phyloP scores from a whole-genome alignment of 2,797 vertebrate species.

The Danio kyathit region DNA sequence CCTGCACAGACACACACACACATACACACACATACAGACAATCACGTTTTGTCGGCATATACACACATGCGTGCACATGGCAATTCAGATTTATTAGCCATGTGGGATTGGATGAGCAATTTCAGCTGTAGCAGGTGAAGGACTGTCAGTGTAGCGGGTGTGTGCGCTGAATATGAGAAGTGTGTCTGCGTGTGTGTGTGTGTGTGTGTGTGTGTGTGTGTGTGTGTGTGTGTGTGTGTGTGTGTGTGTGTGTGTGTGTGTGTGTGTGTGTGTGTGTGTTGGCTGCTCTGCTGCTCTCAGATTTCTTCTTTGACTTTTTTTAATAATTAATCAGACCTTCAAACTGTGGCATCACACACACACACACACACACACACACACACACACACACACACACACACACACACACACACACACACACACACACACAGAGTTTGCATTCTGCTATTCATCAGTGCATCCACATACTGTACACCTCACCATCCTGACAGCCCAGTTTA shows the following conservation, averaged over 20 bases:
- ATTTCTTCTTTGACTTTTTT: slow-evolving; percentile 58
- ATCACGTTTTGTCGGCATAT: slow-evolving; percentile 2
- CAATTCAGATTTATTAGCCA: slow-evolving; percentile 26
- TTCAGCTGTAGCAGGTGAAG: slow-evolving; percentile 24
- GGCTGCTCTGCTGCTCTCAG: slow-evolving; percentile 48
- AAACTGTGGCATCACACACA: slow-evolving; percentile 29
- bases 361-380: too few relatives aligned
- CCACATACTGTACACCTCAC: slow-evolving; percentile 15
- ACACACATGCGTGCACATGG: slow-evolving; percentile 5
- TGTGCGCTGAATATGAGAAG: slow-evolving; percentile 47
- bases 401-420: neutral
- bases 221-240: slow-evolving; percentile 9
- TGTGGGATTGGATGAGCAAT: slow-evolving; percentile 8
- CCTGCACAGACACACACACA: slow-evolving; percentile 17
- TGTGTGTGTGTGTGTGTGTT: slow-evolving; percentile 14
- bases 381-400: neutral
- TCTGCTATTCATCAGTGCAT: slow-evolving; percentile 7
- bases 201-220: slow-evolving; percentile 7
- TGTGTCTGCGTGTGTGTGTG: slow-evolving; percentile 13
- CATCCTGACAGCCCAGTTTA: slow-evolving; percentile 11
- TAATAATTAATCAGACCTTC: slow-evolving; percentile 58
- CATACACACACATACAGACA: slow-evolving; percentile 4
- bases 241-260: slow-evolving; percentile 3
- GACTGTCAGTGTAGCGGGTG: slow-evolving; percentile 9
- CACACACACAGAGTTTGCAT: slow-evolving; percentile 11